A percentile compares a stretch with the other conserved stretches of the same genome.
Evolutionary conservation across 2,888 invertebrate species (phyloP).

Genomic region (Oegoconia quadripuncta): DNA sequence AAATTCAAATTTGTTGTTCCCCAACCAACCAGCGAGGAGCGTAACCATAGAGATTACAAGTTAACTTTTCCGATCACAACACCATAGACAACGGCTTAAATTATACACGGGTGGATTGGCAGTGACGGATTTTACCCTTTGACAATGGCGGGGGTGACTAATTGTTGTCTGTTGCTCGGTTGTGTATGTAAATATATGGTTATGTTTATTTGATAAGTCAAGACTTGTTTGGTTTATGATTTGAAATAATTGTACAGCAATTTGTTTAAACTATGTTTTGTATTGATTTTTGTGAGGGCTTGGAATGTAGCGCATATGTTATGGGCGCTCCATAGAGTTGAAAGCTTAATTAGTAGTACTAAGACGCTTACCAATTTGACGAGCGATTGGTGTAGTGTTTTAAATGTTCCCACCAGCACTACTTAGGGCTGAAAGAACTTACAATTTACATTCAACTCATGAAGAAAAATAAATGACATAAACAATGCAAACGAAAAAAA

Average conservation of each 20-base stretch:
- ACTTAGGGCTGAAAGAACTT: no score
- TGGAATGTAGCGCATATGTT: no score
- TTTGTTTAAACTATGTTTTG: no score
- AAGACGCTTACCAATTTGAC: no score
- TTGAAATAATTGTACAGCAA: background rate
- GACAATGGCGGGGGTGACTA: conserved; percentile 59
- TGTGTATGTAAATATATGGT: conserved; percentile 17
- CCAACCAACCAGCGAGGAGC: conserved; percentile 22
- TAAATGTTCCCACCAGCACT: no score
- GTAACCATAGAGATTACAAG: conserved; percentile 69
- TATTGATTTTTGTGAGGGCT: no score
- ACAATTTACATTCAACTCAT: no score
- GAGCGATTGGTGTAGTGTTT: no score
- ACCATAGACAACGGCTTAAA: conserved; percentile 73
- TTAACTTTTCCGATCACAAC: conserved; percentile 75
- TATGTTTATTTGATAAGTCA: conserved; percentile 24
- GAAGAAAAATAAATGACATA: no score
- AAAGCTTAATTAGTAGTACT: no score
- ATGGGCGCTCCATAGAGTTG: no score
- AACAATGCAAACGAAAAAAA: no score
- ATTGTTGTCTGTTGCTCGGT: conserved; percentile 52
- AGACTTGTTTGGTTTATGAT: conserved; percentile 11
- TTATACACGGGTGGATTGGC: conserved; percentile 67
- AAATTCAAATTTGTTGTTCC: conserved; percentile 14
- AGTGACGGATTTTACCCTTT: conserved; percentile 55